Evolutionary conservation across 2,797 vertebrate genomes (phyloP), one percentile per base, ranked within the genome.

Genomic region (Enteromius treurensis): DNA sequence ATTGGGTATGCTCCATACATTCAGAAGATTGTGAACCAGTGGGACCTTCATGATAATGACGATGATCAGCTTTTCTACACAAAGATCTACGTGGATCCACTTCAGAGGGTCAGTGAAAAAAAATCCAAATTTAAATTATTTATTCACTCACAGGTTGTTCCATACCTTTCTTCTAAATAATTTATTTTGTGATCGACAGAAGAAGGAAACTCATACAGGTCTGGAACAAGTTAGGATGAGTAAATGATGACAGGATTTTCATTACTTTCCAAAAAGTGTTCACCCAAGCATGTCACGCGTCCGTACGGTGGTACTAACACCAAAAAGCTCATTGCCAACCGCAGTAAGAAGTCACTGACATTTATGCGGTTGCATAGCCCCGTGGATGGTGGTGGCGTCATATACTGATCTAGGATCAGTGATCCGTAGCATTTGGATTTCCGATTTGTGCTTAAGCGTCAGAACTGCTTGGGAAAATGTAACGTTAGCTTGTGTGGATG

Each of bases 31-130:
- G 95, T 98, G 81, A 95, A 96, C 23, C 95, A 97, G 65, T 99
- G 98, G 98, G 92, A 95, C 88, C 95, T 99, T 75, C 97, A 99
- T 45, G 98, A 99, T 91, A 99, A 97, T 74, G 98, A 99, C 34
- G 98, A 99, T n/a, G 98, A 99, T 91, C 98, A 99, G 90, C 96
- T 99, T 60, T 99, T 99, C 91, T 99, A 99, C 90, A 98, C 98
- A 21, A 99, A 99, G 93, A 94, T 98, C 90, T 99, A 98, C 86
- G 84, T 99, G 91, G 96, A 99, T 86, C 94, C 95, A 34, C 83
- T 94, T 80, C 93, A 97, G 88, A 95, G 97, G 92, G 98, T 99
- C 90, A 91, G 96, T 92, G 42, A 82, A 74, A 32, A 13, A 75
- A 42, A 49, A 9, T 10, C 23, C 23, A 13, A 60, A 60, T 5